Evolutionary conservation across 2,113 vertebrate genomes (phyloP).

Genomic region (Grus americana): DNA sequence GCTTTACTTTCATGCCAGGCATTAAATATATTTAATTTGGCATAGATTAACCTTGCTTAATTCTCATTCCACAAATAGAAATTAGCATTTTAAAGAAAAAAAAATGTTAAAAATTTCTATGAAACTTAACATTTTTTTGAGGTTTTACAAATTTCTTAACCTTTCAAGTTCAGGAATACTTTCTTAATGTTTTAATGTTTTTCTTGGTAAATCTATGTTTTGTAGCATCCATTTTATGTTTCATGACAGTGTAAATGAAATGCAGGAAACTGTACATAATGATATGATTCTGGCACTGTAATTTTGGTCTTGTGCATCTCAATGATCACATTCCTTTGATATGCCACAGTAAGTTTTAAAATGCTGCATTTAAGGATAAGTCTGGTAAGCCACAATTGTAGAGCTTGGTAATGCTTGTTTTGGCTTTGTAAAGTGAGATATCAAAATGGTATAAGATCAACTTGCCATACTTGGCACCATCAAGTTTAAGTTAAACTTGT

Average conservation of each 20-base stretch:
- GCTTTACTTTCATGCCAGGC: neutral
- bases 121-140: neutral
- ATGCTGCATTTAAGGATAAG: constrained; percentile 39
- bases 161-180: neutral
- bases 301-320: constrained; percentile 54
- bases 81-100: neutral
- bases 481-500: neutral
- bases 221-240: neutral
- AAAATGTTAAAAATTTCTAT: neutral
- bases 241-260: neutral
- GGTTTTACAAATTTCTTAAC: neutral
- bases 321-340: constrained; percentile 58
- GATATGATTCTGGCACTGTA: constrained; percentile 31
- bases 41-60: neutral
- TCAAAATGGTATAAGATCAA: constrained; percentile 49
- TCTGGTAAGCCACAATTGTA: constrained; percentile 59
- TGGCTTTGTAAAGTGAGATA: constrained; percentile 50
- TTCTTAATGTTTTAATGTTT: constrained; percentile 16
- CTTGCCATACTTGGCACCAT: constrained; percentile 34
- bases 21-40: neutral
- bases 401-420: constrained; percentile 34
- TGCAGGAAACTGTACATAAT: constrained; percentile 46
- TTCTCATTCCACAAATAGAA: neutral
- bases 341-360: constrained; percentile 24
- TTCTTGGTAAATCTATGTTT: constrained; percentile 13